Conservation (phyloP, 2,888 invertebrate species). For the Drosophila mercatorum region DNA sequence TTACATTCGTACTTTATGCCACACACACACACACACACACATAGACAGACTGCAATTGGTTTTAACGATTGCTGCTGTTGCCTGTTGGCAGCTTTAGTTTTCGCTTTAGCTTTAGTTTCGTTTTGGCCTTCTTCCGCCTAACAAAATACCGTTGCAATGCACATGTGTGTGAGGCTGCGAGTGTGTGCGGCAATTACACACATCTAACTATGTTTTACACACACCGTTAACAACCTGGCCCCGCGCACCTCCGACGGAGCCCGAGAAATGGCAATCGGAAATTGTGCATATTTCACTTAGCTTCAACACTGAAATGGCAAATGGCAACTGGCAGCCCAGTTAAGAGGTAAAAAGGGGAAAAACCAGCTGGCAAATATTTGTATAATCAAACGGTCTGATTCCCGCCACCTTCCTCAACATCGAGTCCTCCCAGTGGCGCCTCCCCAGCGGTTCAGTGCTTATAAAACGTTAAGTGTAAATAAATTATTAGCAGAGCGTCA, state of each 20-base stretch:
- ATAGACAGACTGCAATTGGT: constrained; percentile 27
- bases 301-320: constrained; percentile 71
- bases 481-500: constrained; percentile 70
- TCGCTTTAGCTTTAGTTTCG: constrained; percentile 45
- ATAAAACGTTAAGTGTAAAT: constrained; percentile 76
- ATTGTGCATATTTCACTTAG: constrained; percentile 77
- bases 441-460: constrained; percentile 41
- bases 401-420: background rate
- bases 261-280: constrained; percentile 74
- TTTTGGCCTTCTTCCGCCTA: constrained; percentile 40
- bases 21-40: constrained; percentile 24
- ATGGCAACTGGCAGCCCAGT: constrained; percentile 56
- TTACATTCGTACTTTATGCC: constrained; percentile 47
- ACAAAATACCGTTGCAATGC: constrained; percentile 44
- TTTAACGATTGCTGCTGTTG: constrained; percentile 40
- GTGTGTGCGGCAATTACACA: constrained; percentile 33
- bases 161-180: constrained; percentile 30
- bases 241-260: background rate
- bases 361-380: constrained; percentile 66
- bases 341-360: constrained; percentile 34
- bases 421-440: constrained; percentile 1
- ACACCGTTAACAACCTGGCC: constrained; percentile 14
- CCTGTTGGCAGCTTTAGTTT: constrained; percentile 44
- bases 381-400: constrained; percentile 70
- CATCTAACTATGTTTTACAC: constrained; percentile 61